These are phyloP conservation scores for Thymelicus acteon DNA, from an alignment of 2,888 invertebrate genomes.

Conservation along the genomic window DNA sequence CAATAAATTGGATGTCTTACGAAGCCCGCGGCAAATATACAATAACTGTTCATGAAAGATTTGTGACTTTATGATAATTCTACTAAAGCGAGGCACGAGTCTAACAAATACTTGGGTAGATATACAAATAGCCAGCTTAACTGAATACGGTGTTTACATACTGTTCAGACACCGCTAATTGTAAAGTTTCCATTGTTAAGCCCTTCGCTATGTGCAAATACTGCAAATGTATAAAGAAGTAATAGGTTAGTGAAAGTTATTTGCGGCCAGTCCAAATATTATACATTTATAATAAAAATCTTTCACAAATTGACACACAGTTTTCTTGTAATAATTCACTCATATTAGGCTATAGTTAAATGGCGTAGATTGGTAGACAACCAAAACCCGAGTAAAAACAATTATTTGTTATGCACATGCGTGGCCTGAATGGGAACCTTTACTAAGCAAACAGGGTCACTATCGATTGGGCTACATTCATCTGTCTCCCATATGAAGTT, in stretches of 20 bases:
- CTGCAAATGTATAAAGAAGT: not conserved
- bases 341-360: too few species aligned
- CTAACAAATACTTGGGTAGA: slow-evolving; percentile 23
- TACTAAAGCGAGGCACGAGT: slow-evolving; percentile 26
- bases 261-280: not conserved
- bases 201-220: not conserved
- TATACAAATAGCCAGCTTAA: slow-evolving; percentile 22
- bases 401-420: not conserved
- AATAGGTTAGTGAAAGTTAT: slow-evolving; percentile 20
- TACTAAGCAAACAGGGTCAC: not conserved
- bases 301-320: too few species aligned
- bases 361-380: too few species aligned
- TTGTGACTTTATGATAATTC: slow-evolving; percentile 36
- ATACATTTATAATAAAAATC: too few species aligned
- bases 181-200: slow-evolving; percentile 8
- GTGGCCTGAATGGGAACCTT: too few species aligned
- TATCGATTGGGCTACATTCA: not conserved
- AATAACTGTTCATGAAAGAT: slow-evolving; percentile 35
- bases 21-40: slow-evolving; percentile 32
- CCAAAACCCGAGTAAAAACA: too few species aligned
- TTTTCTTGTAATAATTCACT: too few species aligned
- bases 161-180: not conserved
- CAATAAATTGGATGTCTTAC: slow-evolving; percentile 34
- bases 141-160: slow-evolving; percentile 9
- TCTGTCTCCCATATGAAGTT: slow-evolving; percentile 6